phyloP scores from a whole-genome alignment of 2,888 invertebrate genomes.

The Ptilodon capucinus region DNA sequence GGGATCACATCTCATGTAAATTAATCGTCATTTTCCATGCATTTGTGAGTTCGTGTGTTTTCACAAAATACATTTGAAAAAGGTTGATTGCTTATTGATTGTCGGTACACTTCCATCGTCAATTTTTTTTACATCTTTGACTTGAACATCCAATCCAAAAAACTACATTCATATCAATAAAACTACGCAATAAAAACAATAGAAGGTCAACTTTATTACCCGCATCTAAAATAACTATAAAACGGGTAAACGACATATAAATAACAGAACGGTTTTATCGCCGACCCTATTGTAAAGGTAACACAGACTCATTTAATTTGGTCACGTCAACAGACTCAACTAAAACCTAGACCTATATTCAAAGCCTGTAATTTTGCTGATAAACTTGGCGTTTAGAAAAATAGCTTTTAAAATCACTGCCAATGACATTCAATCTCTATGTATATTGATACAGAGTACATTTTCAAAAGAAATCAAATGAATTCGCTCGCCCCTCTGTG shows the following conservation, averaged over 20 bases:
- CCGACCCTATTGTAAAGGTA: slow-evolving; percentile 8
- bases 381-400: too few species aligned
- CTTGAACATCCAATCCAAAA: slow-evolving; percentile 2
- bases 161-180: neutral
- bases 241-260: slow-evolving; percentile 9
- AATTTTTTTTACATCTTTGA: neutral
- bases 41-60: too few species aligned
- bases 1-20: too few species aligned
- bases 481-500: too few species aligned
- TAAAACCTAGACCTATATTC: slow-evolving; percentile 10
- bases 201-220: slow-evolving; percentile 1
- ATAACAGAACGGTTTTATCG: slow-evolving; percentile 25
- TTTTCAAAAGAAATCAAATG: too few species aligned
- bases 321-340: slow-evolving; percentile 41
- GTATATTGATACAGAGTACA: too few species aligned
- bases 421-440: too few species aligned
- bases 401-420: too few species aligned
- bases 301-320: slow-evolving; percentile 21
- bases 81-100: too few species aligned
- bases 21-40: too few species aligned
- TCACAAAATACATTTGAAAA: too few species aligned
- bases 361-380: neutral
- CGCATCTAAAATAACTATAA: slow-evolving; percentile 4
- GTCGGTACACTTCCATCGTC: neutral
- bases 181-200: neutral